A percentile compares a stretch with the other conserved stretches of the same genome.
These are phyloP conservation scores for Scylla paramamosain DNA, from an alignment of 1,140 invertebrate genomes.

Conservation along the genomic window DNA sequence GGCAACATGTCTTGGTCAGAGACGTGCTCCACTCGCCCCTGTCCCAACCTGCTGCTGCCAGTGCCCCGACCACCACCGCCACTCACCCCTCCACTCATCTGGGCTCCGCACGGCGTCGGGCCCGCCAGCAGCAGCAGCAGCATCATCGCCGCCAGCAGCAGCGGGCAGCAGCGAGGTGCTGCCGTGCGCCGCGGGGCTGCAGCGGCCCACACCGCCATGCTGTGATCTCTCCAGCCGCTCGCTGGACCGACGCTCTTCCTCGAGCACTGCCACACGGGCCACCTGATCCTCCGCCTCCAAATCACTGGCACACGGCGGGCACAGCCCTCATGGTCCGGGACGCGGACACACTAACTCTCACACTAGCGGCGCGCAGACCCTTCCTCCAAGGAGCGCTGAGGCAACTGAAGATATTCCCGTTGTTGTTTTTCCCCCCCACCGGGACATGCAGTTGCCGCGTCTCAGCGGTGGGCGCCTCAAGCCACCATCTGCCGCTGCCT, in stretches of 20 bases:
- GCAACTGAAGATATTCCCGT: slow-evolving; percentile 34
- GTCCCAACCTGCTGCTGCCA: slow-evolving; percentile 82
- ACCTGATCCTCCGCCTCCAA: slow-evolving; percentile 45
- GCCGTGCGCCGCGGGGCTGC: slow-evolving; percentile 39
- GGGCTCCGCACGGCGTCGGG: slow-evolving; percentile 33
- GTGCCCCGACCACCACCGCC: background rate
- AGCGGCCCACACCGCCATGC: slow-evolving; percentile 49
- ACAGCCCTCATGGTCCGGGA: slow-evolving; percentile 24
- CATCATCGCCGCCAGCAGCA: slow-evolving; percentile 29
- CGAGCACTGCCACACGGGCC: slow-evolving; percentile 23
- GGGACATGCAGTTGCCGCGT: background rate
- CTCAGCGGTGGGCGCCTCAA: too few relatives aligned
- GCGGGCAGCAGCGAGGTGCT: slow-evolving; percentile 15
- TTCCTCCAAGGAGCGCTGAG: background rate
- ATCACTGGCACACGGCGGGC: slow-evolving; percentile 31
- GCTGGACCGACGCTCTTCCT: slow-evolving; percentile 17
- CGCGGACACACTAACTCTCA: slow-evolving; percentile 19
- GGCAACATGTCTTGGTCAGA: slow-evolving; percentile 80
- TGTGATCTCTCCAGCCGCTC: slow-evolving; percentile 36
- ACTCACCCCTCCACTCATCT: slow-evolving; percentile 16
- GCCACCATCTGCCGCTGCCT: background rate
- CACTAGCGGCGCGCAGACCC: background rate
- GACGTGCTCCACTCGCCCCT: slow-evolving; percentile 74
- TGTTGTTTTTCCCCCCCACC: slow-evolving; percentile 2
- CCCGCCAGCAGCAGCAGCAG: slow-evolving; percentile 50